Conservation (phyloP, 2,888 invertebrate genomes). For the Polymixis lichenea region DNA sequence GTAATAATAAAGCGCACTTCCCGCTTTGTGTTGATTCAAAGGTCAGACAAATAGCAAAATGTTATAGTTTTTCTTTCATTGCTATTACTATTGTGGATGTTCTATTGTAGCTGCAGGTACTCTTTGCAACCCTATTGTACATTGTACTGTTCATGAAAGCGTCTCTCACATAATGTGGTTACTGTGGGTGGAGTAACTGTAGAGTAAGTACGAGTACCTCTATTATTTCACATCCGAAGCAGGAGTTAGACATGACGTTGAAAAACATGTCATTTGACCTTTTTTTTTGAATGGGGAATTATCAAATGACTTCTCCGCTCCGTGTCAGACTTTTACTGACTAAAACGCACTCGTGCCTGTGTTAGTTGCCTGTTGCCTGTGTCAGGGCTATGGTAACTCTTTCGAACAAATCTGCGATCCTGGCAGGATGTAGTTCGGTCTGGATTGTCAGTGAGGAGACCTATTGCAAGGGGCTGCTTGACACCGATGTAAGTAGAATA, state of each 20-base stretch:
- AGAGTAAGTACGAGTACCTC: too few relatives aligned
- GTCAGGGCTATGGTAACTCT: too few relatives aligned
- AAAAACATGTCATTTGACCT: not conserved
- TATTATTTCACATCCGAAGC: not conserved
- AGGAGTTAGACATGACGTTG: not conserved
- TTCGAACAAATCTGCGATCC: too few relatives aligned
- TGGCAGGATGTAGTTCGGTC: too few relatives aligned
- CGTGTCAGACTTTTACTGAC: too few relatives aligned
- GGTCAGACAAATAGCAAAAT: not conserved
- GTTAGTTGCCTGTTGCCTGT: too few relatives aligned
- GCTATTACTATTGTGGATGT: not conserved
- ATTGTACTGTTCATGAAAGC: not conserved
- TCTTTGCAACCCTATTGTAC: too few relatives aligned
- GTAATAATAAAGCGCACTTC: not conserved
- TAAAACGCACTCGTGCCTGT: too few relatives aligned
- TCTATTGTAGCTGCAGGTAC: not conserved
- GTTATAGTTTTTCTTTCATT: too few relatives aligned
- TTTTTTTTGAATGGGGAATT: too few relatives aligned
- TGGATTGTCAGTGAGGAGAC: too few relatives aligned
- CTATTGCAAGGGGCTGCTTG: not conserved
- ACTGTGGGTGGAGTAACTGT: not conserved
- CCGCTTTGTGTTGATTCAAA: not conserved
- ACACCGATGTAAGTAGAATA: slow-evolving; percentile 15
- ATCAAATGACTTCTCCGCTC: too few relatives aligned
- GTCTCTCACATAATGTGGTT: not conserved